Conservation (phyloP, 1,140 invertebrate genomes). For the Andricus grossulariae region DNA sequence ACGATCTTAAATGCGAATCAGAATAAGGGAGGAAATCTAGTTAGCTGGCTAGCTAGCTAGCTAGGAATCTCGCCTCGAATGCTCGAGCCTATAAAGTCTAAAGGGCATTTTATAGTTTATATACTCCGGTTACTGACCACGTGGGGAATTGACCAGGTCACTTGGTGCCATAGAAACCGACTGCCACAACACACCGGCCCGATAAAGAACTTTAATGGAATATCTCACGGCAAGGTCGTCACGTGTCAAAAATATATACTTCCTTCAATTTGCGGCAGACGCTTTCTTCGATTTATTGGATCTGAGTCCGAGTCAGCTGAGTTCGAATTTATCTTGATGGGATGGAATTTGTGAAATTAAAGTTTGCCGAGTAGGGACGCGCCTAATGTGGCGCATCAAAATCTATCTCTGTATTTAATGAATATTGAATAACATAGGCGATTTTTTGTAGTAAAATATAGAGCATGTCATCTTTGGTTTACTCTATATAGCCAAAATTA, state of each 20-base stretch:
- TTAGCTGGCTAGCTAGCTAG: not conserved
- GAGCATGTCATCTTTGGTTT: too few relatives aligned
- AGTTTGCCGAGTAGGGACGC: too few relatives aligned
- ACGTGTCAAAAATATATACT: conserved; percentile 49
- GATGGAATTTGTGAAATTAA: too few relatives aligned
- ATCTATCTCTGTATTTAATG: too few relatives aligned
- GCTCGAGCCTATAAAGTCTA: conserved; percentile 36
- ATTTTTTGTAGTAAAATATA: too few relatives aligned
- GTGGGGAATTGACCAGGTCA: conserved; percentile 75
- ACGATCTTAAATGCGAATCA: conserved; percentile 53
- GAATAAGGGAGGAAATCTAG: not conserved
- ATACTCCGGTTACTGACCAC: conserved; percentile 63
- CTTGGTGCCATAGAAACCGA: conserved; percentile 69
- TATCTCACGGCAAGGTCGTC: conserved; percentile 65
- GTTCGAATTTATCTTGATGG: not conserved
- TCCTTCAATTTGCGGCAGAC: conserved; percentile 19
- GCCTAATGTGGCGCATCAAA: too few relatives aligned
- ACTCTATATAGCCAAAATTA: too few relatives aligned
- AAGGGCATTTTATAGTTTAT: conserved; percentile 12
- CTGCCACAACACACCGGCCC: conserved; percentile 64
- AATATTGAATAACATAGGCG: too few relatives aligned
- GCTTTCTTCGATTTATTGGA: conserved; percentile 23
- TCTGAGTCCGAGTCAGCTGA: not conserved
- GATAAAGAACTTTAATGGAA: conserved; percentile 56
- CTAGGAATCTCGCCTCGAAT: conserved; percentile 49